Percentiles rank a stretch among this genome's conserved stretches.
Evolutionary conservation across 1,140 invertebrate genomes (phyloP).

Genomic region (Trachymyrmex cornetzi): DNA sequence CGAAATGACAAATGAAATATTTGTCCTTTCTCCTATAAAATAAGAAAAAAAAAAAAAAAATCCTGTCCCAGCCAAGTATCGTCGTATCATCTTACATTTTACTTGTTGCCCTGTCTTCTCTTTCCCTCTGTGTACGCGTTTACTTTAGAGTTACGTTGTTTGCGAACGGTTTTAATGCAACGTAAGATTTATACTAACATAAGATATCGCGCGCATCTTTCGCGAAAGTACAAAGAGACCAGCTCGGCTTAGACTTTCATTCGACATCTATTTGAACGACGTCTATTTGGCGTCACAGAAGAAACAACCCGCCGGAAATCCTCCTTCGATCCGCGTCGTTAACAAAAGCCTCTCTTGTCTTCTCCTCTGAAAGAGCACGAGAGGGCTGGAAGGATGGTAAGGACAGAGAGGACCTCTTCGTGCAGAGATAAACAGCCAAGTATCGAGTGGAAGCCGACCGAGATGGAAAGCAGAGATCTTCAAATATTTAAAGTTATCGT

Average conservation of each 20-base stretch:
- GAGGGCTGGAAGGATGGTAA: background rate
- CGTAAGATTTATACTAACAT: conserved; percentile 48
- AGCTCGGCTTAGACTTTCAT: conserved; percentile 37
- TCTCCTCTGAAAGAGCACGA: background rate
- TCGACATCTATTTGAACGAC: conserved; percentile 43
- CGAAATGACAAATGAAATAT: conserved; percentile 19
- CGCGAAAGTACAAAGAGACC: conserved; percentile 24
- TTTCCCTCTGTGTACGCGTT: background rate
- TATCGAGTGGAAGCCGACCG: conserved; percentile 34
- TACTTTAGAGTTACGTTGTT: conserved; percentile 51
- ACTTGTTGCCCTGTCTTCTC: background rate
- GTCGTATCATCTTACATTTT: conserved; percentile 1
- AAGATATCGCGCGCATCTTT: conserved; percentile 34
- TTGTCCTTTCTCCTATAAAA: background rate
- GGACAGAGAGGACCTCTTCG: background rate
- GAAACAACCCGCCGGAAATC: conserved; percentile 22
- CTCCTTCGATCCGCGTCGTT: conserved; percentile 36
- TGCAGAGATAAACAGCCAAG: conserved; percentile 43
- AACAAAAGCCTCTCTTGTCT: conserved; percentile 34
- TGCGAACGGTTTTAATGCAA: conserved; percentile 45
- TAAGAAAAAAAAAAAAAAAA: background rate
- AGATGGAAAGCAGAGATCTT: conserved; percentile 32
- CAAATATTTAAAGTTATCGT: conserved; percentile 69
- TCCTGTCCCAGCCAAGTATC: background rate
- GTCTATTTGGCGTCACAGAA: conserved; percentile 38